Conservation (phyloP, 1,140 invertebrate species). For the Mactra quadrangularis region DNA sequence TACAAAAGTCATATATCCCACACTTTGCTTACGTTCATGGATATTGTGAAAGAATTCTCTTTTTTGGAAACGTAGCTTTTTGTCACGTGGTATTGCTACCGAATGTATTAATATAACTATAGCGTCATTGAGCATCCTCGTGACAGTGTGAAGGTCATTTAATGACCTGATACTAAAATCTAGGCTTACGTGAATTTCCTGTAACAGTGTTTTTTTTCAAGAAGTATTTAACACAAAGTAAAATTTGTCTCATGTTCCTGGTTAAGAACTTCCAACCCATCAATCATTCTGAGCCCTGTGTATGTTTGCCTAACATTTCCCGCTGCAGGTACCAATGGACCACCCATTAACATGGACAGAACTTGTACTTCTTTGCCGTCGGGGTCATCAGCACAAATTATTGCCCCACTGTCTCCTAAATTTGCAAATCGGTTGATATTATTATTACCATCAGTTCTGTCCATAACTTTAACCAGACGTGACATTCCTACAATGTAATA, state of each 20-base stretch:
- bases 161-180: too few relatives aligned
- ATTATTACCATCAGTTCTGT: not conserved
- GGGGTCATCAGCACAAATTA: constrained; percentile 28
- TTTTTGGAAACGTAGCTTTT: too few relatives aligned
- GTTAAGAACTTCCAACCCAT: not conserved
- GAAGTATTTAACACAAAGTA: constrained; percentile 15
- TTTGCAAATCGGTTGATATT: not conserved
- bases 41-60: too few relatives aligned
- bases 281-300: not conserved
- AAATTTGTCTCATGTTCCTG: constrained; percentile 3
- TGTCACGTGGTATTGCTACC: too few relatives aligned
- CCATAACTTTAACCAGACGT: constrained; percentile 11
- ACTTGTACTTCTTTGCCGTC: constrained; percentile 19
- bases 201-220: too few relatives aligned
- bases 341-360: constrained; percentile 21
- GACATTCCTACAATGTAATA: constrained; percentile 2
- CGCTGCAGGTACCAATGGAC: not conserved
- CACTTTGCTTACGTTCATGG: too few relatives aligned
- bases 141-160: too few relatives aligned
- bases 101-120: too few relatives aligned
- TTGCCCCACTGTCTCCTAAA: constrained; percentile 15
- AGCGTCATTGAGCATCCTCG: too few relatives aligned
- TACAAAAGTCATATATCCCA: too few relatives aligned
- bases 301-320: not conserved
- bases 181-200: too few relatives aligned